Evolutionary conservation across 2,113 vertebrate genomes (phyloP).

Genomic region (Pseudorasbora parva): DNA sequence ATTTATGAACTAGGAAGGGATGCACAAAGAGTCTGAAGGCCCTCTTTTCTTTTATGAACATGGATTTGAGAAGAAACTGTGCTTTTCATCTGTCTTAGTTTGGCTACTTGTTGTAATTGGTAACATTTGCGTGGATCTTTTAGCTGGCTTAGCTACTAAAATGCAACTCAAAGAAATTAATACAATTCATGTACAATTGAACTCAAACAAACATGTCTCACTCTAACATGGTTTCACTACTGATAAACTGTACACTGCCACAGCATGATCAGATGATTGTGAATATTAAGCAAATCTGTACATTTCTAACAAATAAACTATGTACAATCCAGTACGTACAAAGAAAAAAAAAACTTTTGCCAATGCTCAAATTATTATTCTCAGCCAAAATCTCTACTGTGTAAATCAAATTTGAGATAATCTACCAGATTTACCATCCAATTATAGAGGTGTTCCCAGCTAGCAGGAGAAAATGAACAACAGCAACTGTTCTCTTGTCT

Average conservation of each 20-base stretch:
- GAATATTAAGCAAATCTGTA: slow-evolving; percentile 30
- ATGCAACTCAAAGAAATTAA: slow-evolving; percentile 1
- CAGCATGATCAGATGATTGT: slow-evolving; percentile 33
- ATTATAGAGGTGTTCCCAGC: slow-evolving; percentile 44
- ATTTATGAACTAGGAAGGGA: slow-evolving; percentile 30
- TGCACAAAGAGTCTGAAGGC: slow-evolving; percentile 25
- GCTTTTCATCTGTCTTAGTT: background rate
- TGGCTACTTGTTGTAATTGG: background rate
- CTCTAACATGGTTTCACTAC: slow-evolving; percentile 2
- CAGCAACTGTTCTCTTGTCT: slow-evolving; percentile 5
- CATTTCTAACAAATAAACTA: slow-evolving; percentile 41
- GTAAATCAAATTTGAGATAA: slow-evolving; percentile 25
- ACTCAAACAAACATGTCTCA: slow-evolving; percentile 9
- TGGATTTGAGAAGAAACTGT: slow-evolving; percentile 29
- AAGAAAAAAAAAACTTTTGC: slow-evolving; percentile 20
- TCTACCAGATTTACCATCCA: slow-evolving; percentile 29
- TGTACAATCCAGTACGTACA: slow-evolving; percentile 21
- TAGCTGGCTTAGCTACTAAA: background rate
- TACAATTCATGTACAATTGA: slow-evolving; percentile 25
- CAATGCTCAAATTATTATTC: slow-evolving; percentile 10
- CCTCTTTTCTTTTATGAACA: slow-evolving; percentile 16
- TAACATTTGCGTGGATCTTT: background rate
- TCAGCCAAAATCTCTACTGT: slow-evolving; percentile 6
- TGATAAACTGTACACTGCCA: slow-evolving; percentile 36
- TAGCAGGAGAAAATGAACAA: slow-evolving; percentile 21